Evolutionary conservation across 37 sponge, comb jelly and placozoan species (phyloP), one percentile per base, ranked within the genome.

Genomic region (Hormiphora californensis): DNA sequence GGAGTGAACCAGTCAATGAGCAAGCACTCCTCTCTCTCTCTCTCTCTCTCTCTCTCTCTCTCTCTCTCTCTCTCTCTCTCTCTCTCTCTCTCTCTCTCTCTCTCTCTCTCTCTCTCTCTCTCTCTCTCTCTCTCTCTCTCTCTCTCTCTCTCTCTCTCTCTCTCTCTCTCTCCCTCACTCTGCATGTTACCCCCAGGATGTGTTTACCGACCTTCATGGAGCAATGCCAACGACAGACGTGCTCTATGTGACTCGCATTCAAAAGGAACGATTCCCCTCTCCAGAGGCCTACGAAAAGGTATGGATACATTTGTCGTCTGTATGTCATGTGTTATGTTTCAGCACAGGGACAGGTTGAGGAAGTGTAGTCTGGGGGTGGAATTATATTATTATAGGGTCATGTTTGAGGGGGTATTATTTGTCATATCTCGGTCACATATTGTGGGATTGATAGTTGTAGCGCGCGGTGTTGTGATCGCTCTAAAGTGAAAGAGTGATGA

Each of bases 211-310:
- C 12, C 63, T 97, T 54, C 91, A 93, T 22, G 94, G 90, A 4
- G 95, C 88, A 23, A 91, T 98, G 8, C 94, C 94, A 0, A 69
- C 88, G 30, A 92, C 99, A 38, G 99, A 98, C 87, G 95, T 98
- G 27, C 88, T 98, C 31, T 98, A 98, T 89, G 93, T 98, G 90
- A 98, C 99, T 25, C 86, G 99, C 30, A 90, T 98, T 22, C 99
- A 98, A 81, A 91, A 85, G 69, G 99, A 98, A 67, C 86, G 99
- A 34, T 98, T 98, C 87, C 53, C 91, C 2, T 89, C 90, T 0
- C 36, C 54, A 0, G 92, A 91, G 46, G 90, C 89, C 11, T 98
- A 98, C 65, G 86, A 91, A 0, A 92, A 96, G 90, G 95, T 95
- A 15, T 5, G 53, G 5, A 40, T 69, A 31, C 21, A 22, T 1